These are phyloP conservation scores for Hirtodrosophila trivittata DNA, from an alignment of 2,888 invertebrate genomes.

Conservation along the genomic window DNA sequence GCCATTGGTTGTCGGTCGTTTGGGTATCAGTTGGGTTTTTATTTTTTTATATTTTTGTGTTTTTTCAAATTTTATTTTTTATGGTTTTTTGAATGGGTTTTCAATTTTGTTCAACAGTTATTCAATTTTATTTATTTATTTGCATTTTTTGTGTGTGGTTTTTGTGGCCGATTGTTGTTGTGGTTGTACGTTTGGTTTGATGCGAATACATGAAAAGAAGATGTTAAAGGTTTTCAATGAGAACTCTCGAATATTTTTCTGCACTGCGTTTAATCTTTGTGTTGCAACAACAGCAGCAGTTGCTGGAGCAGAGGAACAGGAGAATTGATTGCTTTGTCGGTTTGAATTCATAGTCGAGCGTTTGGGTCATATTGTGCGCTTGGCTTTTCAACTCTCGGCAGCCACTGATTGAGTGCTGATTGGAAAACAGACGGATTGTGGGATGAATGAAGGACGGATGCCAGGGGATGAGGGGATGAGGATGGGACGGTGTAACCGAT, in stretches of 20 bases:
- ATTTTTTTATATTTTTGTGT: constrained; percentile 26
- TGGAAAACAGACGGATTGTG: constrained; percentile 68
- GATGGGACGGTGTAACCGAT: constrained; percentile 9
- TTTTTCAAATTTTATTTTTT: constrained; percentile 32
- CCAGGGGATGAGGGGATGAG: not conserved
- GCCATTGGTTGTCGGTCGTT: constrained; percentile 22
- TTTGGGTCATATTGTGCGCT: constrained; percentile 66
- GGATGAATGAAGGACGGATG: constrained; percentile 31
- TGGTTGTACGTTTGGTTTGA: constrained; percentile 37
- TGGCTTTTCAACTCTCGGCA: constrained; percentile 59
- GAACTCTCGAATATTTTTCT: constrained; percentile 47
- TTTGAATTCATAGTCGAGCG: constrained; percentile 57
- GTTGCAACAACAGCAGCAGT: constrained; percentile 22
- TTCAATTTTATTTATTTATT: constrained; percentile 70
- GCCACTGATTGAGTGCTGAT: constrained; percentile 78
- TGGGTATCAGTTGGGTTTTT: constrained; percentile 14
- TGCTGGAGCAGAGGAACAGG: constrained; percentile 32
- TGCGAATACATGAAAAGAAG: constrained; percentile 55
- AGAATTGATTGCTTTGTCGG: constrained; percentile 78
- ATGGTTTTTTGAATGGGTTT: constrained; percentile 47
- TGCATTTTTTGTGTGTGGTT: constrained; percentile 60
- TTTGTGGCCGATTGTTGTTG: constrained; percentile 48
- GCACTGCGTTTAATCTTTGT: constrained; percentile 63
- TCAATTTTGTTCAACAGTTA: constrained; percentile 56
- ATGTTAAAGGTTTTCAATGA: constrained; percentile 61